Base-by-base conservation (phyloP, 2,797 vertebrate genomes). In the Crypturellus tataupa region DNA sequence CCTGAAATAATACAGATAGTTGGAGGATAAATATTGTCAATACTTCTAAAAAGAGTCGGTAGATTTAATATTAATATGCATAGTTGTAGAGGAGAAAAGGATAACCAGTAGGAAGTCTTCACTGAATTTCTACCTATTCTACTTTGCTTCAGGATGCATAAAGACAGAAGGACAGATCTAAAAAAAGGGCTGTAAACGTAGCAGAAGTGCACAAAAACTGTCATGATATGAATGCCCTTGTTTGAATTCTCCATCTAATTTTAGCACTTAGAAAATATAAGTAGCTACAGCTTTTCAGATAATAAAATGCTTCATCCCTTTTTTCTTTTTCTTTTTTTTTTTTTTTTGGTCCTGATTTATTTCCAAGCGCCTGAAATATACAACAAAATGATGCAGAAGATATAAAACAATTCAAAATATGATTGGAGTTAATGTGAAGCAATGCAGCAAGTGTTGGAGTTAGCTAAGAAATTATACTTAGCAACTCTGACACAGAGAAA, bases 381-480 rank as follows among this genome's bases (percentile, higher is more conserved):
- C 65, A 93, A 68, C 73, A 95, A 95, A 86, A 70, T 59, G 89
- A 60, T 83, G 94, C 60, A 92, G 75, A 85, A 93, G 62, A 90
- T 37, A 80, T 88, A 95, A 97, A 96, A 40, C 62, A 89, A 91
- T 94, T 95, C 58, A 86, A 90, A 96, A 85, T 77, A 84, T 62
- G 86, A 96, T 94, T 40, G 53, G 64, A 97, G 73, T 70, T 96
- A 87, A 73, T 94, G 90, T 70, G 80, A 97, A 96, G 95, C 63
- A 87, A 94, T 91, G 85, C 39, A 86, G 89, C 59, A 90, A 91
- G 79, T 85, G 18, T 75, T 92, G 70, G 69, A 94, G 55, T 86
- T 73, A 84, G 71, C 81, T 69, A 86, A 94, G 96, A 83, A 96
- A 97, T 97, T 96, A 89, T 1, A 93, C 67, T 87, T 97, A 80